phyloP scores from a whole-genome alignment of 2,888 invertebrate species.

The Eupithecia vulgata region DNA sequence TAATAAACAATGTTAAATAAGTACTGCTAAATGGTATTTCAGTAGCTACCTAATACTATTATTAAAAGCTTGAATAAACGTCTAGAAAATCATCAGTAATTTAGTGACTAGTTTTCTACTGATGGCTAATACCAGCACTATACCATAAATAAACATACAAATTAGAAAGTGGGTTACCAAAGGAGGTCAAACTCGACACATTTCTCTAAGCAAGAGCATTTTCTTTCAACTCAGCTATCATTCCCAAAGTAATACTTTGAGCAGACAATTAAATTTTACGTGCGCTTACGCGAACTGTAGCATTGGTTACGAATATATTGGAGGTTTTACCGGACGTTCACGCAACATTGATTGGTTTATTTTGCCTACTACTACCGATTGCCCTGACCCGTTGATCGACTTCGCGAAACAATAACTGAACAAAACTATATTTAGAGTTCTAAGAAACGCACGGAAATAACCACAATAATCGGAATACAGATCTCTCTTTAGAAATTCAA shows the following conservation, averaged over 20 bases:
- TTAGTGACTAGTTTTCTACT: neutral
- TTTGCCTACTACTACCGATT: neutral
- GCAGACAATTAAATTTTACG: neutral
- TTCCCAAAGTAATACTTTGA: neutral
- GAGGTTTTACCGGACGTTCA: slow-evolving; percentile 5
- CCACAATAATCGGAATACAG: slow-evolving; percentile 47
- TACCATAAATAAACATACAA: slow-evolving; percentile 26
- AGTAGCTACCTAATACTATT: neutral
- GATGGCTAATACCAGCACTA: slow-evolving; percentile 1
- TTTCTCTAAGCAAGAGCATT: slow-evolving; percentile 17
- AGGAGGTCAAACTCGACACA: slow-evolving; percentile 22
- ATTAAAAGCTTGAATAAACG: neutral
- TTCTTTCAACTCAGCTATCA: neutral
- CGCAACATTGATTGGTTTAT: slow-evolving; percentile 1
- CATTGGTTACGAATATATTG: neutral
- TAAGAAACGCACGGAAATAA: slow-evolving; percentile 46
- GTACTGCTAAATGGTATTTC: neutral
- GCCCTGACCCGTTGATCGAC: slow-evolving; percentile 33
- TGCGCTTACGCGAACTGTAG: neutral
- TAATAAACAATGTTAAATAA: neutral
- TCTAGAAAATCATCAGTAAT: neutral
- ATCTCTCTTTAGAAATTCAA: slow-evolving; percentile 60
- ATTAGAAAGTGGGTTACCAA: slow-evolving; percentile 32
- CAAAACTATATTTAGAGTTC: slow-evolving; percentile 45
- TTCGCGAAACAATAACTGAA: slow-evolving; percentile 30